Evolutionary conservation across 2,888 invertebrate species (phyloP).

Genomic region (Cheilosia grossa): DNA sequence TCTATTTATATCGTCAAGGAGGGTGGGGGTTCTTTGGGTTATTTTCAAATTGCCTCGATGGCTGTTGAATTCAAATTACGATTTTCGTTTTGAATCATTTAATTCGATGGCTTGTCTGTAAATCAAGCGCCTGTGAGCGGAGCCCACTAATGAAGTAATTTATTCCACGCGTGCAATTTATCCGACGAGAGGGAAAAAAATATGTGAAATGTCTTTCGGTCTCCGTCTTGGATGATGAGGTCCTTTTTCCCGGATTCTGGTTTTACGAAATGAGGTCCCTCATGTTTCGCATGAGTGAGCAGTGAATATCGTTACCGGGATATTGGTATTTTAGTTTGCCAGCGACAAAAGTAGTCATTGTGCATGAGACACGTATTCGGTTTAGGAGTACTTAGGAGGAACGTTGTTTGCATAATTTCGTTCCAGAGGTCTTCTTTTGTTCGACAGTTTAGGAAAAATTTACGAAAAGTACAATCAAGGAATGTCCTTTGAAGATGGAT

Average conservation of each 20-base stretch:
- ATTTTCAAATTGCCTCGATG: slow-evolving; percentile 54
- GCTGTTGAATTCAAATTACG: slow-evolving; percentile 72
- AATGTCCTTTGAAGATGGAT: slow-evolving; percentile 38
- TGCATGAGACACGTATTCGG: slow-evolving; percentile 60
- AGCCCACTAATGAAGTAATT: slow-evolving; percentile 72
- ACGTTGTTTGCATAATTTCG: slow-evolving; percentile 66
- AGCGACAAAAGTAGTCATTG: slow-evolving; percentile 36
- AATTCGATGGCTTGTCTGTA: slow-evolving; percentile 54
- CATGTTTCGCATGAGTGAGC: slow-evolving; percentile 69
- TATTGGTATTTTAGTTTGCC: slow-evolving; percentile 51
- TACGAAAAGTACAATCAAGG: slow-evolving; percentile 3
- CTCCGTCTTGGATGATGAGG: slow-evolving; percentile 13
- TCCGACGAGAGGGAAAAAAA: slow-evolving; percentile 54
- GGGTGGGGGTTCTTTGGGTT: slow-evolving; percentile 13
- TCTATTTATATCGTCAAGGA: slow-evolving; percentile 3
- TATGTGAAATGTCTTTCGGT: slow-evolving; percentile 62
- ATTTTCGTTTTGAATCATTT: slow-evolving; percentile 73
- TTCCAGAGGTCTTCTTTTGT: slow-evolving; percentile 7
- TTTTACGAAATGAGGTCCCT: slow-evolving; percentile 49
- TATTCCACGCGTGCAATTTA: slow-evolving; percentile 75
- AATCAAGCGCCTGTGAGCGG: slow-evolving; percentile 20
- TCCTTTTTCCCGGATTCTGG: slow-evolving; percentile 39
- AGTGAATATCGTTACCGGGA: slow-evolving; percentile 65
- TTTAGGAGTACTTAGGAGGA: slow-evolving; percentile 63
- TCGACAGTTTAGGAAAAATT: slow-evolving; percentile 10